phyloP scores from a whole-genome alignment of 2,888 invertebrate genomes.

The Plagodis pulveraria region DNA sequence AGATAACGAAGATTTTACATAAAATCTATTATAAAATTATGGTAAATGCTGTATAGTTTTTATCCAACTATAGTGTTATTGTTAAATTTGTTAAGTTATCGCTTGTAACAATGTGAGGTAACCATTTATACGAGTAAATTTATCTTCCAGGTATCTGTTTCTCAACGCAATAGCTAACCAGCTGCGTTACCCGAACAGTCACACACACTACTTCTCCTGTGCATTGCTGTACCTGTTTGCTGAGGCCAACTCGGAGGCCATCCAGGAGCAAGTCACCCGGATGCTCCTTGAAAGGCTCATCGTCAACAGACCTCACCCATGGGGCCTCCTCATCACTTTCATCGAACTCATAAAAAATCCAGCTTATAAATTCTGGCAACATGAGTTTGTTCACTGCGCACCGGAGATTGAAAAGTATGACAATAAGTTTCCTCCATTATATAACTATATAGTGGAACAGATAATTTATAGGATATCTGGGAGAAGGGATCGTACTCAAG shows the following conservation, averaged over 20 bases:
- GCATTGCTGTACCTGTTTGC: constrained; percentile 98
- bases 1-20: too few relatives aligned
- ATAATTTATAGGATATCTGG: constrained; percentile 23
- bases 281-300: constrained; percentile 98
- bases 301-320: constrained; percentile 99
- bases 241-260: constrained; percentile 98
- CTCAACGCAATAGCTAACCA: constrained; percentile 99
- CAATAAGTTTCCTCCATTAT: constrained; percentile 39
- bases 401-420: constrained; percentile 99
- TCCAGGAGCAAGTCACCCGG: constrained; percentile 99
- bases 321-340: constrained; percentile 99
- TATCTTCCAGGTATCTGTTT: constrained; percentile 92
- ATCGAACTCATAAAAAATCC: constrained; percentile 99
- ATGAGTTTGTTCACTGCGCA: constrained; percentile 99
- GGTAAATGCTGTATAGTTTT: too few relatives aligned
- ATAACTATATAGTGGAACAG: constrained; percentile 9
- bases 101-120: too few relatives aligned
- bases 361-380: constrained; percentile 99
- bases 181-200: constrained; percentile 99
- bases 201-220: constrained; percentile 99
- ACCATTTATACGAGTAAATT: neutral
- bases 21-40: too few relatives aligned
- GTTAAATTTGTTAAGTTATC: too few relatives aligned
- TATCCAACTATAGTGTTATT: too few relatives aligned
- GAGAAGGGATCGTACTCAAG: constrained; percentile 16